Conservation (phyloP, 2,797 vertebrate genomes). For the Trichosurus vulpecula region DNA sequence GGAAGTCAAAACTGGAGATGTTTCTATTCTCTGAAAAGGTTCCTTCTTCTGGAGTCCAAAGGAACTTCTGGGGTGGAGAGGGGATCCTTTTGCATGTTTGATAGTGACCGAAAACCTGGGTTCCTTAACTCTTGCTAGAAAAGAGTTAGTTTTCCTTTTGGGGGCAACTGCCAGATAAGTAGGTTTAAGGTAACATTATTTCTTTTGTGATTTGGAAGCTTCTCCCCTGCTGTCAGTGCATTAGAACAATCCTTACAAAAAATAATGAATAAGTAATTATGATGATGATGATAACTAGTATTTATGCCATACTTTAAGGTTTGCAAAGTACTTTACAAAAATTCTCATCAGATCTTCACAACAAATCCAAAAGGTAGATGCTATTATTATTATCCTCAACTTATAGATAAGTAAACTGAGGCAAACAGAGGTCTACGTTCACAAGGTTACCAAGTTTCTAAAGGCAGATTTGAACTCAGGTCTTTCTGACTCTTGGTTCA, state of each 20-base stretch:
- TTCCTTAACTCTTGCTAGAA: background rate
- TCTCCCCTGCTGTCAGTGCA: background rate
- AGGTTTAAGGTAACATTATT: background rate
- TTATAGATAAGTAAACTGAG: background rate
- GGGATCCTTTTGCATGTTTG: background rate
- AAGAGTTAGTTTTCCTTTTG: background rate
- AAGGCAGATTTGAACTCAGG: background rate
- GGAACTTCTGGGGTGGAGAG: conserved; percentile 12
- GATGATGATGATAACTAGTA: background rate
- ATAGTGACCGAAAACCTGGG: background rate
- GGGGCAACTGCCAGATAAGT: background rate
- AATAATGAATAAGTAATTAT: background rate
- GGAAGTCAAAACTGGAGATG: background rate
- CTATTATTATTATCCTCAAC: background rate
- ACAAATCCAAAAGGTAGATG: background rate
- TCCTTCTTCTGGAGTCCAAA: background rate
- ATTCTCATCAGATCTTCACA: background rate
- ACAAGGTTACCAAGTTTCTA: background rate
- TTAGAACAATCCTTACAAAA: background rate
- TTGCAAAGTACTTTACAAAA: background rate
- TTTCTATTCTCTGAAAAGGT: background rate
- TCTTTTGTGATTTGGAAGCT: background rate
- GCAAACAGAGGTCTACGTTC: background rate
- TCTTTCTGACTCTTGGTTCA: background rate
- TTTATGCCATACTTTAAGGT: background rate